Evolutionary conservation across 2,888 invertebrate species (phyloP).

Genomic region (Epiblema foenella): DNA sequence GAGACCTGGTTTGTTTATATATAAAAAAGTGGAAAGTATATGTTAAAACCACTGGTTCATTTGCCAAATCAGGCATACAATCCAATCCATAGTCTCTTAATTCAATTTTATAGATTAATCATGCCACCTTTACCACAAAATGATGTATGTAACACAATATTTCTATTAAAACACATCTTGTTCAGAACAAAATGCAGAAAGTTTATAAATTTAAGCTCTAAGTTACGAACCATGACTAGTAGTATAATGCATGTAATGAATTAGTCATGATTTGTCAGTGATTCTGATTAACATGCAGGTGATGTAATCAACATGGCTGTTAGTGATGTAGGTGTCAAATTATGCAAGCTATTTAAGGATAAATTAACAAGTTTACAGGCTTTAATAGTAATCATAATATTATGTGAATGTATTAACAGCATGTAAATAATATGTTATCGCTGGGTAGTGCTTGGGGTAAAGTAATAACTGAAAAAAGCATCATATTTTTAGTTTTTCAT

Average conservation of each 20-base stretch:
- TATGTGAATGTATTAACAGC: too few species aligned
- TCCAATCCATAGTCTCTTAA: not conserved
- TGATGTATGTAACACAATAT: not conserved
- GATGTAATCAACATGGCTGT: slow-evolving; percentile 17
- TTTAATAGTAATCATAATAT: too few species aligned
- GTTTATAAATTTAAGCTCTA: slow-evolving; percentile 20
- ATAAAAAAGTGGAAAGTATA: too few species aligned
- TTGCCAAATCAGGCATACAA: too few species aligned
- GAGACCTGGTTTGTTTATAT: too few species aligned
- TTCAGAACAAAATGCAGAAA: not conserved
- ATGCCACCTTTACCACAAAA: not conserved
- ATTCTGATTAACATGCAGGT: slow-evolving; percentile 26
- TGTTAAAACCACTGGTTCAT: too few species aligned
- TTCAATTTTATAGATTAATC: not conserved
- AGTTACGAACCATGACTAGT: not conserved
- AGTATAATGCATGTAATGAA: slow-evolving; percentile 18
- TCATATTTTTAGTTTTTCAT: too few species aligned
- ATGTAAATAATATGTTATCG: too few species aligned
- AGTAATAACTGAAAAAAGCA: too few species aligned
- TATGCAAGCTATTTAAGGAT: not conserved
- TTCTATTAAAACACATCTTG: not conserved
- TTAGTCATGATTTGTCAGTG: slow-evolving; percentile 24
- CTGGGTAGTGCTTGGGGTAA: too few species aligned
- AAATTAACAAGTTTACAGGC: not conserved
- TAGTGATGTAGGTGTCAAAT: slow-evolving; percentile 7